Base-by-base conservation (phyloP, 2,113 vertebrate genomes). In the Oryzias woworae region DNA sequence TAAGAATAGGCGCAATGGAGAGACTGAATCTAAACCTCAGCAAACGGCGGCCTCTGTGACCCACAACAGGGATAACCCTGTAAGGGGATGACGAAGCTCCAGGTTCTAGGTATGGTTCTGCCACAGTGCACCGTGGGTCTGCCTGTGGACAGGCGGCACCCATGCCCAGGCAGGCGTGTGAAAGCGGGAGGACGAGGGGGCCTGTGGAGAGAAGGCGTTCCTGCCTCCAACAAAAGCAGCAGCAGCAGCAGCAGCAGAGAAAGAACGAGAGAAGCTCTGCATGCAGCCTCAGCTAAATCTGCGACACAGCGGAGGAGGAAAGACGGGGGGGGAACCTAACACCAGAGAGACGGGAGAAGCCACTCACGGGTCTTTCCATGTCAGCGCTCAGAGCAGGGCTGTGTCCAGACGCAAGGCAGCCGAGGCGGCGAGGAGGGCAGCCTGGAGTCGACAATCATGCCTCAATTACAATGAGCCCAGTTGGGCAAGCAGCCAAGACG, bases 281-380 rank as follows among this genome's bases (percentile, higher is more conserved):
- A 74, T 76, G 78, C 51, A 68, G 81, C 71, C 61, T 47, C 62
- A 72, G 78, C 70, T 55, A 58, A 82, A 85, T 81, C 79, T 86
- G 80, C 78, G 80, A 71, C 75, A 82, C 63, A 83, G 73, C 69
- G 68, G 51, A 24, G 17, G 42, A 69, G 65, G 63, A 46, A 58
- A 43, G 36, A 0, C 36, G 58, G 73, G 57, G 62, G 71, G 54
- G 78, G 56, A 73, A 77, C 61, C 69, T 52, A 78, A 82, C 20
- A 82, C 26, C 70, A 62, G 66, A 65, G 62, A 78, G 16, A 41
- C 49, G 73, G 71, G 77, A 56, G 68, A 63, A 81, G 87, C 82
- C 89, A 98, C 96, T 98, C 94, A 98, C 96, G 75, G 94, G 86
- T 87, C 92, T 92, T 79, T 96, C 92, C 94, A 96, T 92, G 86